phyloP scores from a whole-genome alignment of 1,140 invertebrate species.

The Himalopsyche phryganea region DNA sequence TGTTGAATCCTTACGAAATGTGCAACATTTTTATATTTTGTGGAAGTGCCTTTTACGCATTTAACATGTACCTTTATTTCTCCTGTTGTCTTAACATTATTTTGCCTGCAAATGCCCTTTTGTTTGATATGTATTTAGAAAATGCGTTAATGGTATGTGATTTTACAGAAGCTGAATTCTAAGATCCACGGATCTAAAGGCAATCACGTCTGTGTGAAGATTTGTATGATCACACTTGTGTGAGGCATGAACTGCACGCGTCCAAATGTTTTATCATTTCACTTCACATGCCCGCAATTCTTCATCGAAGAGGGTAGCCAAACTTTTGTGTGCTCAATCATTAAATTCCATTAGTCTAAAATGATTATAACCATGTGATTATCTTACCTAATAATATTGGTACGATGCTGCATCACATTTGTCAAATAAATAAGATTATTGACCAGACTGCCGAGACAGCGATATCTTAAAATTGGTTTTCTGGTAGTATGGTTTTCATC shows the following conservation, averaged over 20 bases:
- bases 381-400: background rate
- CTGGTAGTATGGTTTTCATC: too few species aligned
- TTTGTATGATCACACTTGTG: conserved; percentile 17
- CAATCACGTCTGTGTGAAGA: conserved; percentile 21
- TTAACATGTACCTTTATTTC: conserved; percentile 24
- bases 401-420: background rate
- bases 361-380: conserved; percentile 5
- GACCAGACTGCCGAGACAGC: too few species aligned
- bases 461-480: too few species aligned
- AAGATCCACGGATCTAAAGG: conserved; percentile 3
- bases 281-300: conserved; percentile 6
- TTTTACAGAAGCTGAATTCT: conserved; percentile 20
- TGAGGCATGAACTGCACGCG: conserved; percentile 28
- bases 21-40: conserved; percentile 31
- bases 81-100: conserved; percentile 17
- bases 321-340: conserved; percentile 33
- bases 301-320: conserved; percentile 20
- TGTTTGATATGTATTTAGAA: conserved; percentile 8
- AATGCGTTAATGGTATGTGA: conserved; percentile 14
- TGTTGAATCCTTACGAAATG: conserved; percentile 27
- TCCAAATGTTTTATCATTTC: conserved; percentile 8
- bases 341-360: conserved; percentile 32
- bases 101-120: conserved; percentile 16
- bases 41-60: conserved; percentile 35
- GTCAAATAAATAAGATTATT: background rate